Percentiles rank a stretch among this genome's conserved stretches.
These are phyloP conservation scores for Pseudococcus longispinus DNA, from an alignment of 2,888 invertebrate genomes.

Conservation along the genomic window DNA sequence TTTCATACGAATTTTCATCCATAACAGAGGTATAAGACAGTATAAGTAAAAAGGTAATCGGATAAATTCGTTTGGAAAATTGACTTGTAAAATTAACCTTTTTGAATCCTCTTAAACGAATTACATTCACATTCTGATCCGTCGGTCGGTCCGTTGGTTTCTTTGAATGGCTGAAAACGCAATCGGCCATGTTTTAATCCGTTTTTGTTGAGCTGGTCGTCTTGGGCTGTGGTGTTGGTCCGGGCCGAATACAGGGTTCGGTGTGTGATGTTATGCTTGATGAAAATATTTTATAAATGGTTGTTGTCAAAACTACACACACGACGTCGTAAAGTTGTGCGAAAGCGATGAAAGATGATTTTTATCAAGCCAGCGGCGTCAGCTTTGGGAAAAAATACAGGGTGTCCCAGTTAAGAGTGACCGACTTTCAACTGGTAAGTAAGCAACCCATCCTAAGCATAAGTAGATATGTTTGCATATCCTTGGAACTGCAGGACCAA, in stretches of 20 bases:
- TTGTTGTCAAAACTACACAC: no score
- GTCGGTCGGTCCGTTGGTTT: not conserved
- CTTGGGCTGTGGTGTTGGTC: not conserved
- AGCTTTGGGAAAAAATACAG: no score
- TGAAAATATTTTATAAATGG: not conserved
- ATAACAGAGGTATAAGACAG: not conserved
- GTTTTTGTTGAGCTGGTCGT: not conserved
- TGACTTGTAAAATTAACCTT: constrained; percentile 37
- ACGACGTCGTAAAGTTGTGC: not conserved
- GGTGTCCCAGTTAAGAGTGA: no score
- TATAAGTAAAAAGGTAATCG: constrained; percentile 40
- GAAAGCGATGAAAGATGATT: not conserved
- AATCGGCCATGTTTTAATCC: constrained; percentile 37
- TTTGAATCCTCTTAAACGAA: constrained; percentile 44
- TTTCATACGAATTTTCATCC: not conserved
- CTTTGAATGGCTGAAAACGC: constrained; percentile 15
- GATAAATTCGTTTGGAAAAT: constrained; percentile 45
- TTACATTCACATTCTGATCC: constrained; percentile 36
- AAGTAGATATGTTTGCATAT: no score
- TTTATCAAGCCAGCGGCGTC: not conserved
- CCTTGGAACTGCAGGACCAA: no score
- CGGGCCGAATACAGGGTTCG: no score
- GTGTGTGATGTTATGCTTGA: not conserved
- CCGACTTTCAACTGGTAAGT: no score
- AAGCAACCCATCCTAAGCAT: no score